Base-by-base conservation (phyloP, 37 sponge, comb jelly and placozoan species). In the Cladorhizidae sp. region DNA sequence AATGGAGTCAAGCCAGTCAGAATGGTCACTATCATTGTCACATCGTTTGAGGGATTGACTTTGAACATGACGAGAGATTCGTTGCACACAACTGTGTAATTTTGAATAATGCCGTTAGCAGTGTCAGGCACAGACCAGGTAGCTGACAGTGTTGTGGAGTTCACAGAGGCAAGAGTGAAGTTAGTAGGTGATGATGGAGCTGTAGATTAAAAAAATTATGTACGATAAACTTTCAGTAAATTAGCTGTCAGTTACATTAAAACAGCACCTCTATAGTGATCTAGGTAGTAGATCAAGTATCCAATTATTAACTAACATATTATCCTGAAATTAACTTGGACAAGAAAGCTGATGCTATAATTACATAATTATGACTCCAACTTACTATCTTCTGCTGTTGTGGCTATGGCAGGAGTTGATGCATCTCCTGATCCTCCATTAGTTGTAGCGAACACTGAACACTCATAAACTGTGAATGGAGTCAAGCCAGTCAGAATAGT, bases 381-480 rank as follows among this genome's bases (percentile, higher is more conserved):
- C 78, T 57, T 56, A 84, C 79, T 76, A 58, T 22, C 73, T 76
- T 87, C 82, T 26, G 3, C 63, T 43, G 88, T 87, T 76, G 12
- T 67, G 15, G 22, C 57, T 18, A 43, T 7, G 25, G 49, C 70
- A 67, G 70, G 1, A 39, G 51, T 54, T 25, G 84, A 83, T 31
- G 57, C 29, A 20, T 37, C 33, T 56, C 89, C 82, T 36, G 57
- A 59, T n/a, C 89, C 89, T 42, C 38, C 80, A 78, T 39, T 67
- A 22, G 89, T 89, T 39, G 67, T 78, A 35, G 85, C 90, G 58
- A 84, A 64, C 50, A 84, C 90, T 54, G 40, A 57, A 62, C 80
- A 84, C 23, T 74, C 68, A 65, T 89, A 89, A 15, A 22, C 9
- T 0, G 90, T 89, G 67, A 80, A 89, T 57, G 85, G 76, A 18